phyloP scores from a whole-genome alignment of 2,797 vertebrate genomes.

The Natrix natrix region DNA sequence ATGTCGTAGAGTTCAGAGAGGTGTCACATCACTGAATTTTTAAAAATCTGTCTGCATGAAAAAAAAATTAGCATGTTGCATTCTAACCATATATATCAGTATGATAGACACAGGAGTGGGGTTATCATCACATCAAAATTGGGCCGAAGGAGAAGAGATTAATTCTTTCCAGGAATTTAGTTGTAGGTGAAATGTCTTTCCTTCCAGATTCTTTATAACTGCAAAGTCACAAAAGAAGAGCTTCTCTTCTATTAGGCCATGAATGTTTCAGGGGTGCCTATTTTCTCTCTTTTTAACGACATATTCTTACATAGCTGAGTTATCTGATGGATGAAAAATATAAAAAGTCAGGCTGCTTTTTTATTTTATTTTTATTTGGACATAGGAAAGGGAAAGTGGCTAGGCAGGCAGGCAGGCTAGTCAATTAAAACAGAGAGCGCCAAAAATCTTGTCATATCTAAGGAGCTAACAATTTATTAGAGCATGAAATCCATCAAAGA shows the following conservation, averaged over 20 bases:
- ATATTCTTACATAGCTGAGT: not conserved
- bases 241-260: not conserved
- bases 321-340: not conserved
- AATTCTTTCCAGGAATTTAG: not conserved
- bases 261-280: not conserved
- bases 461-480: not conserved
- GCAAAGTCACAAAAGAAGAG: not conserved
- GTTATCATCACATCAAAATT: not conserved
- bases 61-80: not conserved
- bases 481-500: not conserved
- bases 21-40: not conserved
- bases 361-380: not conserved
- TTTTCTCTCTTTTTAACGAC: not conserved
- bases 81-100: not conserved
- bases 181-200: not conserved
- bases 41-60: not conserved
- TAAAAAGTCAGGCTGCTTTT: not conserved
- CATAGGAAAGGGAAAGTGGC: not conserved
- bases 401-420: not conserved
- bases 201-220: not conserved
- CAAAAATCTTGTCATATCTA: not conserved
- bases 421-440: not conserved
- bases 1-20: not conserved
- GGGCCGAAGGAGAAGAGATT: not conserved
- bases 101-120: not conserved